Evolutionary conservation across 2,888 invertebrate genomes (phyloP).

Genomic region (Agrochola lychnidis): DNA sequence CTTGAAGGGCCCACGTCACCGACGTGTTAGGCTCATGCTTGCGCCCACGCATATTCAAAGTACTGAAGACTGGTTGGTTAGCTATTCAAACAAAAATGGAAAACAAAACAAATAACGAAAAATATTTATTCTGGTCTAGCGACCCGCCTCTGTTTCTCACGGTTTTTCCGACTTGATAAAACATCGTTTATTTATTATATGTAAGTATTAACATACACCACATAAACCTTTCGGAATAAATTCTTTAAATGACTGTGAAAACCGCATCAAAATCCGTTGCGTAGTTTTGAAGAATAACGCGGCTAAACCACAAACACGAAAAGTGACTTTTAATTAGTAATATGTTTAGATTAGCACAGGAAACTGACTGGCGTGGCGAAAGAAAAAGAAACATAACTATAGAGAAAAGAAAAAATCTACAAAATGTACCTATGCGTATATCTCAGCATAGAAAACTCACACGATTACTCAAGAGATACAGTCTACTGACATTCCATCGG

Average conservation of each 20-base stretch:
- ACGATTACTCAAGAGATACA: conserved; percentile 4
- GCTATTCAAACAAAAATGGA: conserved; percentile 4
- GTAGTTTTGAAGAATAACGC: background rate
- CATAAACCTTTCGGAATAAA: background rate
- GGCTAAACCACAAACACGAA: background rate
- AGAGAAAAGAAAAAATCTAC: too few relatives aligned
- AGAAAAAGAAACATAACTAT: too few relatives aligned
- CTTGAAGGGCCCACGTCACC: conserved; percentile 26
- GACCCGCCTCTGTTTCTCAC: background rate
- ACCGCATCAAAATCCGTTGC: too few relatives aligned
- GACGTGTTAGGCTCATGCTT: conserved; percentile 35
- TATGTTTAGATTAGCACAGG: too few relatives aligned
- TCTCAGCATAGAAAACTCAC: conserved; percentile 1
- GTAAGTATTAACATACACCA: too few relatives aligned
- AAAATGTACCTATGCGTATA: background rate
- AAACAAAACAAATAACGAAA: background rate
- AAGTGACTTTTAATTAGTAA: too few relatives aligned
- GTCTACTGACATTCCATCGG: conserved; percentile 26
- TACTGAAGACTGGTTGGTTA: conserved; percentile 45
- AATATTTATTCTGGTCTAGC: background rate
- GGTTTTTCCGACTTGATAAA: background rate
- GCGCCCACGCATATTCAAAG: conserved; percentile 23
- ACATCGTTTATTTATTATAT: too few relatives aligned
- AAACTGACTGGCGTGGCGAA: background rate
- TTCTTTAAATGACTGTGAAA: too few relatives aligned